Evolutionary conservation across 2,797 vertebrate species (phyloP), one percentile per base, ranked within the genome.

Genomic region (Sphenodon punctatus): DNA sequence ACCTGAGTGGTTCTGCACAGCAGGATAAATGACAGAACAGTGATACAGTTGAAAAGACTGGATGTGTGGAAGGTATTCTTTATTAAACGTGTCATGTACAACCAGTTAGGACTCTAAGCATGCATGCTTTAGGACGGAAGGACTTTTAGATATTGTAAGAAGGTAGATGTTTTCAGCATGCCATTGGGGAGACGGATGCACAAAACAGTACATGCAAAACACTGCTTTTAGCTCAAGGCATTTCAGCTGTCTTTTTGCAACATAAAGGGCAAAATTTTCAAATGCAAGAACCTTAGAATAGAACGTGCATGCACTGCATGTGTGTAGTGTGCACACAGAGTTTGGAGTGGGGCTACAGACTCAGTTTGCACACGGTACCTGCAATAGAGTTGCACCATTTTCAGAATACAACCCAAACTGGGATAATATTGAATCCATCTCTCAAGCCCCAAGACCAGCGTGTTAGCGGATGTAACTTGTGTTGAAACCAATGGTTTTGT

Each of bases 191-290:
- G 19, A 82, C 1, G 0, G 15, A 23, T 53, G 48, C 49, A 53
- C 10, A n/a, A 56, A 56, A 68, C 4, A 49, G 36, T 73, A 67
- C 49, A 67, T 77, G 23, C 45, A 30, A 16, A 67, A 87, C 86
- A 82, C 36, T 1, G n/a, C 36, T 72, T 34, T 55, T 27, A 61
- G 38, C 27, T 41, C 66, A 39, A 56, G 69, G 72, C 41, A 64
- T 30, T 68, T 30, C 3, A 2, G 10, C 16, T 65, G 58, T 42
- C 63, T 46, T 81, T 81, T 73, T 53, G 74, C 84, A 87, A 74
- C n/a, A 71, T 64, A 58, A 82, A 80, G 77, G 39, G 45, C 61
- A 73, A 77, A 30, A 36, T 77, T 79, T 75, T 79, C 82, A 75
- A 58, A 67, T 42, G n/a, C 16, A 66, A 32, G 34, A 58, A 32